Evolutionary conservation across 2,113 vertebrate genomes (phyloP).

Genomic region (Malaclemys terrapin): DNA sequence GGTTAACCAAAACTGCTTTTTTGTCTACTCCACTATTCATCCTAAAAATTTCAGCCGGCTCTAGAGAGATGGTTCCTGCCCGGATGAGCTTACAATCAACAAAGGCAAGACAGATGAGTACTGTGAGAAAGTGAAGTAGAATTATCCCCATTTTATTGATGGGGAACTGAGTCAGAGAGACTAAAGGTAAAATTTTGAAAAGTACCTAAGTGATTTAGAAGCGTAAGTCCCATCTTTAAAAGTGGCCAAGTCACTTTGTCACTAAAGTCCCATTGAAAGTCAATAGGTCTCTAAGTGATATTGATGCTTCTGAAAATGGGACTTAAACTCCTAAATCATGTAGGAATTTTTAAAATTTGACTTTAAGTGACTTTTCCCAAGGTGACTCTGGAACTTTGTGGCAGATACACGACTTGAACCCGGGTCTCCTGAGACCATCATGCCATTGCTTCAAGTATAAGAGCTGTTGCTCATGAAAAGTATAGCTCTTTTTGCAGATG

Average conservation of each 20-base stretch:
- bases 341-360: neutral
- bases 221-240: neutral
- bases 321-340: neutral
- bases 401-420: neutral
- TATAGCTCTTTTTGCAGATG: neutral
- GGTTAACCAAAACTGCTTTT: neutral
- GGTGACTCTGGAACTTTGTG: neutral
- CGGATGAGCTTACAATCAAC: neutral
- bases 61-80: fast-evolving
- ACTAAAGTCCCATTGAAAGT: neutral
- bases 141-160: fast-evolving
- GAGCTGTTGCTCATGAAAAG: neutral
- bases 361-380: neutral
- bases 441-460: fast-evolving
- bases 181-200: neutral
- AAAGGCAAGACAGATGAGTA: neutral
- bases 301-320: neutral
- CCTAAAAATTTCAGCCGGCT: neutral
- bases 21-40: neutral
- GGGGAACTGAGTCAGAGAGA: fast-evolving
- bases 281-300: neutral
- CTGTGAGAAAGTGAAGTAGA: neutral
- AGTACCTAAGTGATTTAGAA: neutral
- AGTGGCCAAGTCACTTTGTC: neutral
- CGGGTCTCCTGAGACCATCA: neutral